Percentiles rank a stretch among this genome's conserved stretches.
Conservation (phyloP, 2,113 vertebrate genomes). For the Macroglossus sobrinus region DNA sequence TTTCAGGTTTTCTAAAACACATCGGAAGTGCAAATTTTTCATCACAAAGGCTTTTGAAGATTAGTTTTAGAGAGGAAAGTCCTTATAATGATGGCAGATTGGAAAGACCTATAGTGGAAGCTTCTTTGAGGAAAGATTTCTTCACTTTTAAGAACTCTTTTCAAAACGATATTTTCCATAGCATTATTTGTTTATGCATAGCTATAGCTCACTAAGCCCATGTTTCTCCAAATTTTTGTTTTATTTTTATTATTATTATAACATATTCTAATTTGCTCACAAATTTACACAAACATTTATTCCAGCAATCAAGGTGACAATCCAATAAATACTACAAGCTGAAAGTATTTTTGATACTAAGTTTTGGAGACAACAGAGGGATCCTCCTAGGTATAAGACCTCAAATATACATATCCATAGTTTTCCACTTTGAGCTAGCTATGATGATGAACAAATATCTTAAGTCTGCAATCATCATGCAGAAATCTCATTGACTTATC, state of each 20-base stretch:
- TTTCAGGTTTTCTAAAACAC: conserved; percentile 45
- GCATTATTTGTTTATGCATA: not conserved
- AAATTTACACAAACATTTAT: not conserved
- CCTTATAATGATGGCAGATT: conserved; percentile 1
- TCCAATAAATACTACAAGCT: not conserved
- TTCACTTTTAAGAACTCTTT: not conserved
- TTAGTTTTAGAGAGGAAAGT: not conserved
- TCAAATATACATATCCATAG: not conserved
- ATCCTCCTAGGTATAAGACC: not conserved
- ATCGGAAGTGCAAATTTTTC: not conserved
- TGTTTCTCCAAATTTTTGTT: not conserved
- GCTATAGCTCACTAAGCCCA: not conserved
- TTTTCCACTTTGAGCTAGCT: not conserved
- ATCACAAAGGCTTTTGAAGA: not conserved
- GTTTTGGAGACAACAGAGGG: not conserved
- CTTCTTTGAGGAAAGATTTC: not conserved
- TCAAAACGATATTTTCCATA: not conserved
- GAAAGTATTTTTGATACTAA: not conserved
- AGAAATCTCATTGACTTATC: not conserved
- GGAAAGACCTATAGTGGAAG: not conserved
- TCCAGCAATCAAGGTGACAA: not conserved
- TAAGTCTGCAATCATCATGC: not conserved
- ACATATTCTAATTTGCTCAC: not conserved
- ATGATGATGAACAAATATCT: not conserved
- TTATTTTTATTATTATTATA: not conserved